Conservation (phyloP, 2,797 vertebrate species). For the Danio albolineatus region DNA sequence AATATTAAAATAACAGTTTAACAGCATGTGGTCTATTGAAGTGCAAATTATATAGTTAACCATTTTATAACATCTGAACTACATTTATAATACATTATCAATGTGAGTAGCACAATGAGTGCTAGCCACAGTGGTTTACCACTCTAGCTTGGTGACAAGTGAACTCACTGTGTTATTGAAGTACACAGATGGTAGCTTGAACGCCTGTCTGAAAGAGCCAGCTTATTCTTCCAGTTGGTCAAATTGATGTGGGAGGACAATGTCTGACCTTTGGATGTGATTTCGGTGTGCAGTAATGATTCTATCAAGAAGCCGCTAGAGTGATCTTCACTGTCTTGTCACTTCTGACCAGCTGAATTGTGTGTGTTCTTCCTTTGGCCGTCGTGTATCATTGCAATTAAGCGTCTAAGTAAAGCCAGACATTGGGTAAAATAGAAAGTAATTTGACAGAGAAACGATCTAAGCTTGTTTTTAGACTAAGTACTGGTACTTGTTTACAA, state of each 20-base stretch:
- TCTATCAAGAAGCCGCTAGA: not conserved
- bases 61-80: not conserved
- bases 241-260: not conserved
- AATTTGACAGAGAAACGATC: not conserved
- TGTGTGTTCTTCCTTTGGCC: conserved; percentile 6
- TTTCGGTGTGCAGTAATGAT: conserved; percentile 7
- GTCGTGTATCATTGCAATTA: conserved; percentile 5
- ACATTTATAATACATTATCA: not conserved
- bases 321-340: conserved; percentile 15
- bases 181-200: not conserved
- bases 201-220: not conserved
- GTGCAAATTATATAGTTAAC: too few species aligned
- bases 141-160: not conserved
- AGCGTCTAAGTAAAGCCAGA: conserved; percentile 2
- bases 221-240: conserved; percentile 10
- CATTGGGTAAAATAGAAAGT: not conserved
- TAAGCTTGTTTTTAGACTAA: not conserved
- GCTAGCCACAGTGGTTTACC: not conserved
- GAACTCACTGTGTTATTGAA: not conserved
- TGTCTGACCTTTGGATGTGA: conserved; percentile 18
- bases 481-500: too few species aligned
- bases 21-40: not conserved
- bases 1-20: too few species aligned
- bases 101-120: not conserved
- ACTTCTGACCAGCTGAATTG: conserved; percentile 23